Conservation (phyloP, 2,888 invertebrate species). For the Biston stratarius region DNA sequence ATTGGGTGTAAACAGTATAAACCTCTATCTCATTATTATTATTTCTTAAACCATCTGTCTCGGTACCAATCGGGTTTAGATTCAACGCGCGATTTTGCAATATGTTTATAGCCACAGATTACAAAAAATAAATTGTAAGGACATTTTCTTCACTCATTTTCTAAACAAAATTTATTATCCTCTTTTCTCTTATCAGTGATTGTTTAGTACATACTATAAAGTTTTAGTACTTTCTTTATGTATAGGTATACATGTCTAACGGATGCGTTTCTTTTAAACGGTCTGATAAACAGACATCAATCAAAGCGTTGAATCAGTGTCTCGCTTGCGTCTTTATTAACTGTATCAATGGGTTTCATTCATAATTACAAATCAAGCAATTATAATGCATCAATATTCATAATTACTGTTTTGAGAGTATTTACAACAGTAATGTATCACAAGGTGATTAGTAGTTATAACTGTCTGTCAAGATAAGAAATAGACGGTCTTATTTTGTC, state of each 20-base stretch:
- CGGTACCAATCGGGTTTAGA: too few relatives aligned
- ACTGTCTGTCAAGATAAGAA: constrained; percentile 16
- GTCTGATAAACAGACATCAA: constrained; percentile 34
- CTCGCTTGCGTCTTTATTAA: constrained; percentile 23
- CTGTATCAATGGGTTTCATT: constrained; percentile 31
- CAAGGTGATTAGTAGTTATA: constrained; percentile 13
- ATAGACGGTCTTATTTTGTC: constrained; percentile 16
- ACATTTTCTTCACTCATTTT: too few relatives aligned
- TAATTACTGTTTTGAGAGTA: constrained; percentile 30
- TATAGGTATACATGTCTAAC: constrained; percentile 15
- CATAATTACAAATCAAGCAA: constrained; percentile 29
- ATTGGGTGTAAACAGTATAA: too few relatives aligned
- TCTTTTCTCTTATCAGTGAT: too few relatives aligned
- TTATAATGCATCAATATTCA: constrained; percentile 27
- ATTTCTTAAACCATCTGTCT: too few relatives aligned
- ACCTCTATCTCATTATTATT: too few relatives aligned
- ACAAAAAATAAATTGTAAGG: too few relatives aligned
- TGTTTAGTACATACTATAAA: background rate
- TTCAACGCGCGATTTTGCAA: background rate
- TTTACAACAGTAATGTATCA: constrained; percentile 21
- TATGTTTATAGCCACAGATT: background rate
- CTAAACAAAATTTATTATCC: too few relatives aligned
- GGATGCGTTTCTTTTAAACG: constrained; percentile 28
- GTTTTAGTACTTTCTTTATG: background rate
- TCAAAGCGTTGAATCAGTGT: constrained; percentile 32